phyloP scores from a whole-genome alignment of 37 sponge, comb jelly and placozoan genomes.

The Oopsacas minuta region DNA sequence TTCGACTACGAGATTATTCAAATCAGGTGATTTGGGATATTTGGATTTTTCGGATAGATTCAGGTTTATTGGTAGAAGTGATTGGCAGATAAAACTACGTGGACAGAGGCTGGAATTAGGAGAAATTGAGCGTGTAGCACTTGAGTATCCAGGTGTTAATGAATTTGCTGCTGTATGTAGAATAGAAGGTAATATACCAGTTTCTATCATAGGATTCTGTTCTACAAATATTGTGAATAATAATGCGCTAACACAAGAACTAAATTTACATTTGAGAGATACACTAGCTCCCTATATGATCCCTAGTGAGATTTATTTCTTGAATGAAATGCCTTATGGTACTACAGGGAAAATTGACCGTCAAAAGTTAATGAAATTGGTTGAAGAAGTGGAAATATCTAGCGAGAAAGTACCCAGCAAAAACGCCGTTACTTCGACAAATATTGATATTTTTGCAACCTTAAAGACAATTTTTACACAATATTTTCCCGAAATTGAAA shows the following conservation, averaged over 20 bases:
- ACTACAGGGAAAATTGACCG: slow-evolving; percentile 35
- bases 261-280: not conserved
- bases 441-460: not conserved
- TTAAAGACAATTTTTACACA: not conserved
- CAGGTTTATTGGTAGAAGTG: slow-evolving; percentile 32
- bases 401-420: not conserved
- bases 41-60: slow-evolving; percentile 22
- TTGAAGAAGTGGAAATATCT: not conserved
- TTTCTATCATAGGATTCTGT: slow-evolving; percentile 26
- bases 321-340: slow-evolving; percentile 27
- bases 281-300: slow-evolving; percentile 43
- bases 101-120: slow-evolving; percentile 44
- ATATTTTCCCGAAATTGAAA: not conserved
- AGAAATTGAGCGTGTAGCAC: slow-evolving; percentile 30
- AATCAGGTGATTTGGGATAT: slow-evolving; percentile 31
- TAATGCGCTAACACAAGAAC: not conserved
- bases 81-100: slow-evolving; percentile 46
- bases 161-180: slow-evolving; percentile 21
- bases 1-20: slow-evolving; percentile 7
- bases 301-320: slow-evolving; percentile 21
- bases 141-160: not conserved
- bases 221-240: not conserved
- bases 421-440: not conserved
- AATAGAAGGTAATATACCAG: not conserved
- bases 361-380: not conserved